These are phyloP conservation scores for Drosophila kikkawai DNA, from an alignment of 1,140 invertebrate species.

Conservation along the genomic window DNA sequence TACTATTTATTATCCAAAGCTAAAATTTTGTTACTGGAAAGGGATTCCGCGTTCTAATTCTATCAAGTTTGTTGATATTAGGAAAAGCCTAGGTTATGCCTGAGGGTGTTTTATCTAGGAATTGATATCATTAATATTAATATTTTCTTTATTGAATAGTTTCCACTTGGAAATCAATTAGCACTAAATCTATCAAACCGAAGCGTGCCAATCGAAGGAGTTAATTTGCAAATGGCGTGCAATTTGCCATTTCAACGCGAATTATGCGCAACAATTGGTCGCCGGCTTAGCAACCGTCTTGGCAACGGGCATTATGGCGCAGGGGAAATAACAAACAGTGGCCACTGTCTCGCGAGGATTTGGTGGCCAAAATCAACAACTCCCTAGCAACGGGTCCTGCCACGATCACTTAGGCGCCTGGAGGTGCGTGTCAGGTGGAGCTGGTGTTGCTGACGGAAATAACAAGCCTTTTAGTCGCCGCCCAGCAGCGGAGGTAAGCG, in stretches of 20 bases:
- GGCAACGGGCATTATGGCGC: constrained; percentile 44
- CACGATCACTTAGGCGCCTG: constrained; percentile 62
- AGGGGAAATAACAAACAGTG: constrained; percentile 63
- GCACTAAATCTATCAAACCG: constrained; percentile 39
- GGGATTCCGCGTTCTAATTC: neutral
- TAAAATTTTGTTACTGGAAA: neutral
- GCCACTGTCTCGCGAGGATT: constrained; percentile 1
- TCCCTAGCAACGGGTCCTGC: constrained; percentile 69
- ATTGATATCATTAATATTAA: neutral
- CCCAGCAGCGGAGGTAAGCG: constrained; percentile 63
- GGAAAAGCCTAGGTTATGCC: too few relatives aligned
- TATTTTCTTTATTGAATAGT: constrained; percentile 14
- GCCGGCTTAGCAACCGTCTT: constrained; percentile 48
- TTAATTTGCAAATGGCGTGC: constrained; percentile 52
- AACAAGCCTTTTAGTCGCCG: constrained; percentile 54
- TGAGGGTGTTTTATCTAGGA: neutral
- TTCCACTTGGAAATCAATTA: constrained; percentile 29
- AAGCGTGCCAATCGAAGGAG: constrained; percentile 26
- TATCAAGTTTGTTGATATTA: neutral
- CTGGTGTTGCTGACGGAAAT: constrained; percentile 15
- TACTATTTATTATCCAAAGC: neutral
- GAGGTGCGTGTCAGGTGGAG: constrained; percentile 18
- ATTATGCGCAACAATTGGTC: constrained; percentile 60
- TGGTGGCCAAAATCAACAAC: constrained; percentile 64
- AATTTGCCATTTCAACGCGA: constrained; percentile 17